Evolutionary conservation across 2,797 vertebrate species (phyloP).

Genomic region (Peromyscus aztecus): DNA sequence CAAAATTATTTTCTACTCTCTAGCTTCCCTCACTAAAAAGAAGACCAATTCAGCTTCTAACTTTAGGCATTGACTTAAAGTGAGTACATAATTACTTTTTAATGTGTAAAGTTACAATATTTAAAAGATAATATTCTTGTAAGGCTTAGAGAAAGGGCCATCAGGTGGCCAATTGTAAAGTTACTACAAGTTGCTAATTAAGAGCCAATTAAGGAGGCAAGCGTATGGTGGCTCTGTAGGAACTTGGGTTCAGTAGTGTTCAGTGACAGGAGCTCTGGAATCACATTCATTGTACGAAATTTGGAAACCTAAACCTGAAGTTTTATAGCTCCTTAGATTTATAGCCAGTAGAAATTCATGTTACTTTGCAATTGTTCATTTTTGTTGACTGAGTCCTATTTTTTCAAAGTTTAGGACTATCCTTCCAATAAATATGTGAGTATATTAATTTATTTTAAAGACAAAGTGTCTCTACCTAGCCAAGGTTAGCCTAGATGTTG

Average conservation of each 20-base stretch:
- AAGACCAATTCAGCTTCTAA: slow-evolving; percentile 37
- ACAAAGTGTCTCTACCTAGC: neutral
- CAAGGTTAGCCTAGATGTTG: neutral
- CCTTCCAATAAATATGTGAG: neutral
- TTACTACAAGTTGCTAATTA: slow-evolving; percentile 20
- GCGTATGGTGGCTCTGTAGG: neutral
- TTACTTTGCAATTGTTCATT: neutral
- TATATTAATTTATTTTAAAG: neutral
- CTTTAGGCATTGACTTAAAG: slow-evolving; percentile 3
- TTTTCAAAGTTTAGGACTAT: neutral
- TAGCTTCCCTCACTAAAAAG: neutral
- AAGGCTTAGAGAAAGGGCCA: neutral
- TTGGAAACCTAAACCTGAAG: slow-evolving; percentile 1
- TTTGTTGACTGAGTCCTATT: slow-evolving; percentile 43
- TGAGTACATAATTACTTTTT: slow-evolving; percentile 53
- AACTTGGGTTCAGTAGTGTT: neutral
- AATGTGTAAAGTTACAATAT: neutral
- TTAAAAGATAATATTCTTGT: slow-evolving; percentile 9
- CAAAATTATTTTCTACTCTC: neutral
- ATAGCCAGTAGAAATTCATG: slow-evolving; percentile 26
- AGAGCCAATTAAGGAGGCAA: slow-evolving; percentile 55
- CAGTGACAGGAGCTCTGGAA: slow-evolving; percentile 38
- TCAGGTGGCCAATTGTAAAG: slow-evolving; percentile 44
- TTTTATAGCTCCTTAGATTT: slow-evolving; percentile 29
- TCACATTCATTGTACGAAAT: neutral